Evolutionary conservation across 2,113 vertebrate genomes (phyloP).

Genomic region (Trinectes maculatus): DNA sequence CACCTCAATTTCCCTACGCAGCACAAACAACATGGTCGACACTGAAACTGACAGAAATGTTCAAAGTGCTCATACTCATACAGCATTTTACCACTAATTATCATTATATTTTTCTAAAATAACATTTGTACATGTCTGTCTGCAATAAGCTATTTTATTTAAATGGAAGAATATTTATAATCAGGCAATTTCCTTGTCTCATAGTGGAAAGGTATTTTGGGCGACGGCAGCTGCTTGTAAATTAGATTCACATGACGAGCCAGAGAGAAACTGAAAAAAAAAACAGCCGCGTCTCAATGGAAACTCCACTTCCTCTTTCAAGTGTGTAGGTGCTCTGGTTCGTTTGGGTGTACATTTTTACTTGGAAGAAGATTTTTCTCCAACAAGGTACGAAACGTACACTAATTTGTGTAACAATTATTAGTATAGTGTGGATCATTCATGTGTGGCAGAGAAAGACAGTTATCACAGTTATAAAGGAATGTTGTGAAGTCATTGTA

Average conservation of each 20-base stretch:
- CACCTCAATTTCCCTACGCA: no score
- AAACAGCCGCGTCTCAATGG: neutral
- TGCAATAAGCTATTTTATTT: neutral
- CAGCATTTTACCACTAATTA: no score
- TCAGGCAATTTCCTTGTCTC: neutral
- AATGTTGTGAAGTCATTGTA: no score
- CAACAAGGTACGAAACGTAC: constrained; percentile 44
- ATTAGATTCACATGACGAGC: constrained; percentile 64
- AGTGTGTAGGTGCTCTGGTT: neutral
- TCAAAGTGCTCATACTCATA: no score
- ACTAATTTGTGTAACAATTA: no score
- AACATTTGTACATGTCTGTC: no score
- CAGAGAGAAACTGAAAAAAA: neutral
- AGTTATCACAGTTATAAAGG: no score
- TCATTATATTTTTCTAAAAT: no score
- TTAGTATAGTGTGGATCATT: neutral
- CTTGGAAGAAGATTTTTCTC: neutral
- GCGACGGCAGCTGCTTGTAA: constrained; percentile 28
- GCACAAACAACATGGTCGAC: no score
- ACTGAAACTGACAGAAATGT: no score
- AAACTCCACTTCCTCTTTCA: constrained; percentile 63
- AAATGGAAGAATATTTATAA: neutral
- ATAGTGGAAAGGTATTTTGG: constrained; percentile 4
- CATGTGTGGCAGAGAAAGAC: neutral
- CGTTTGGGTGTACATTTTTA: neutral